These are phyloP conservation scores for Oxyura jamaicensis DNA, from an alignment of 2,113 vertebrate species.

Conservation along the genomic window DNA sequence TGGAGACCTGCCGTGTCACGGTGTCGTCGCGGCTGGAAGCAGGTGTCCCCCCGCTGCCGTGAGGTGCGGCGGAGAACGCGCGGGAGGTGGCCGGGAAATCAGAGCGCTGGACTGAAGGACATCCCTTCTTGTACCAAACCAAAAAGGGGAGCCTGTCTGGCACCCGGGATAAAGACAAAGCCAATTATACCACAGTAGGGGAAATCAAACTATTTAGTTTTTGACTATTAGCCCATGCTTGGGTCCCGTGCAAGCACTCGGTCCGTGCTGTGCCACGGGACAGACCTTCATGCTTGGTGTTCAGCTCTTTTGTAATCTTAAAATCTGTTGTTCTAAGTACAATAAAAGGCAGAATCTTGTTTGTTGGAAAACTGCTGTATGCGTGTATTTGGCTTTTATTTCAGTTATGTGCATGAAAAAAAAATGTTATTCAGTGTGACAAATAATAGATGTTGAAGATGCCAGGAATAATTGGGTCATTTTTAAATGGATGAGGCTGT, in stretches of 20 bases:
- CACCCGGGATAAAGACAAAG: background rate
- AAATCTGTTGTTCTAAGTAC: conserved; percentile 67
- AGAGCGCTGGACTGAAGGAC: fast-evolving
- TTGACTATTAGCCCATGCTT: background rate
- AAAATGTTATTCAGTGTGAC: background rate
- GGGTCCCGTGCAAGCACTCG: background rate
- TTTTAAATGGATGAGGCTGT: background rate
- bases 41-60: fast-evolving
- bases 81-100: background rate
- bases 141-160: conserved; percentile 14
- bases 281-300: conserved; percentile 23
- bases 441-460: background rate
- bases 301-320: conserved; percentile 69
- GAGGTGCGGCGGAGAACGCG: background rate
- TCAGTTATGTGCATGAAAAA: background rate
- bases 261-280: background rate
- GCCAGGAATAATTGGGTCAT: background rate
- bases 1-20: background rate
- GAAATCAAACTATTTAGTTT: background rate
- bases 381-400: conserved; percentile 24
- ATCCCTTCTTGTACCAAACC: background rate
- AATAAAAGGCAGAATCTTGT: conserved; percentile 65
- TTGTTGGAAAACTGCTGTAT: conserved; percentile 23
- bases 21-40: fast-evolving
- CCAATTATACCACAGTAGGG: background rate